Conservation (phyloP, 2,113 vertebrate species). For the Muntiacus muntjak region DNA sequence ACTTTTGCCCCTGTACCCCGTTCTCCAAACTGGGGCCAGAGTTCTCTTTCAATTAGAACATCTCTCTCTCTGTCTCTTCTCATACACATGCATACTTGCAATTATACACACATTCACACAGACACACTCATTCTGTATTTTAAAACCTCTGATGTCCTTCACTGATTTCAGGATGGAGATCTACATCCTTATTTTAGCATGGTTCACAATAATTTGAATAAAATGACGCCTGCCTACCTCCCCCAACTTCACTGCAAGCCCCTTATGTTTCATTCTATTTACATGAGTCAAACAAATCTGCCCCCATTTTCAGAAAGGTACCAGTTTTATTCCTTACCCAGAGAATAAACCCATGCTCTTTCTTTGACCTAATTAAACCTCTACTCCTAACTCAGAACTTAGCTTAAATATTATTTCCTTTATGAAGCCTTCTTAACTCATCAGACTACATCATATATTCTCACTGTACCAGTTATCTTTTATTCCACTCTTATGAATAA, state of each 20-base stretch:
- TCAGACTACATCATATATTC: neutral
- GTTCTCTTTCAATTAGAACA: neutral
- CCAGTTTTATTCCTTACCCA: neutral
- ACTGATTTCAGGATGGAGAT: neutral
- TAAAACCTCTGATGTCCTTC: neutral
- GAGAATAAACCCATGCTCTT: neutral
- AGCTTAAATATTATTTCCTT: neutral
- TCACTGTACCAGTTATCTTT: neutral
- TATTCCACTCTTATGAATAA: neutral
- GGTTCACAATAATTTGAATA: neutral
- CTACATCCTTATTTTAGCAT: neutral
- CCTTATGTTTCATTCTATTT: neutral
- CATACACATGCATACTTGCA: neutral
- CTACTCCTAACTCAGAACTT: neutral
- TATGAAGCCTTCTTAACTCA: neutral
- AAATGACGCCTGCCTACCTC: neutral
- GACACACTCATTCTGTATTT: neutral
- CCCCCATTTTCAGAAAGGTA: neutral
- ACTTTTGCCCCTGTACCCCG: neutral
- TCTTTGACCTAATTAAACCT: neutral
- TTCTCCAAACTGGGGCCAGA: neutral
- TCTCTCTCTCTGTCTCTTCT: neutral
- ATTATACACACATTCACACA: neutral
- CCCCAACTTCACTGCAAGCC: neutral
- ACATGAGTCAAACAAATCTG: neutral